These are phyloP conservation scores for Drosophila nigrodunni DNA, from an alignment of 1,140 invertebrate species.

Conservation along the genomic window DNA sequence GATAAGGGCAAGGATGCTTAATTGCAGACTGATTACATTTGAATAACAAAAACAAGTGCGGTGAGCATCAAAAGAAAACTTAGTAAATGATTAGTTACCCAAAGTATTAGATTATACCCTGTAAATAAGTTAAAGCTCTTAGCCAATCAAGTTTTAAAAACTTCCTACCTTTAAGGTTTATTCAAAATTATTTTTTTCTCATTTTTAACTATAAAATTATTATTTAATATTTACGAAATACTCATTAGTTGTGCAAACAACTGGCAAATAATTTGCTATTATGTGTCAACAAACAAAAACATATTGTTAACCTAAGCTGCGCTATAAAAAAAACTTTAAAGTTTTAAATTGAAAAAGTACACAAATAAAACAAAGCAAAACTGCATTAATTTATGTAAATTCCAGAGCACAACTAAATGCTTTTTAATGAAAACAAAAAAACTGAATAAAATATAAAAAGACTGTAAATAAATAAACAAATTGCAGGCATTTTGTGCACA, in stretches of 20 bases:
- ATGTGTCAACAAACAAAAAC: slow-evolving; percentile 29
- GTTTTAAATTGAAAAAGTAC: background rate
- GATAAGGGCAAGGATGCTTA: slow-evolving; percentile 29
- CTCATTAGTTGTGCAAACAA: slow-evolving; percentile 38
- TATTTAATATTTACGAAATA: background rate
- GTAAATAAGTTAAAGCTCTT: background rate
- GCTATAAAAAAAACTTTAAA: slow-evolving; percentile 31
- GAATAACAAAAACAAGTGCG: background rate
- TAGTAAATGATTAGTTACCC: background rate
- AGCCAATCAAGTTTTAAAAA: background rate
- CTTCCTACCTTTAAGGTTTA: too few species aligned
- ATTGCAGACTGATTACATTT: slow-evolving; percentile 39
- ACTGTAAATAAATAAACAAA: slow-evolving; percentile 40
- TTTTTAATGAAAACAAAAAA: slow-evolving; percentile 31
- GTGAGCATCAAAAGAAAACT: too few species aligned
- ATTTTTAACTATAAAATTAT: background rate
- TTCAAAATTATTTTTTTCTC: too few species aligned
- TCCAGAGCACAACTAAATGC: slow-evolving; percentile 24
- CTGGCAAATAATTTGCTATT: slow-evolving; percentile 20
- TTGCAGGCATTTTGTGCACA: slow-evolving; percentile 10
- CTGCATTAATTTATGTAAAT: slow-evolving; percentile 53
- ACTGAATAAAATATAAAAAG: slow-evolving; percentile 10
- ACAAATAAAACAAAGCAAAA: slow-evolving; percentile 27
- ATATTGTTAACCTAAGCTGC: slow-evolving; percentile 35
- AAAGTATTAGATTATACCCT: background rate